These are phyloP conservation scores for Tiaroga cobitis DNA, from an alignment of 2,797 vertebrate genomes.

Conservation along the genomic window DNA sequence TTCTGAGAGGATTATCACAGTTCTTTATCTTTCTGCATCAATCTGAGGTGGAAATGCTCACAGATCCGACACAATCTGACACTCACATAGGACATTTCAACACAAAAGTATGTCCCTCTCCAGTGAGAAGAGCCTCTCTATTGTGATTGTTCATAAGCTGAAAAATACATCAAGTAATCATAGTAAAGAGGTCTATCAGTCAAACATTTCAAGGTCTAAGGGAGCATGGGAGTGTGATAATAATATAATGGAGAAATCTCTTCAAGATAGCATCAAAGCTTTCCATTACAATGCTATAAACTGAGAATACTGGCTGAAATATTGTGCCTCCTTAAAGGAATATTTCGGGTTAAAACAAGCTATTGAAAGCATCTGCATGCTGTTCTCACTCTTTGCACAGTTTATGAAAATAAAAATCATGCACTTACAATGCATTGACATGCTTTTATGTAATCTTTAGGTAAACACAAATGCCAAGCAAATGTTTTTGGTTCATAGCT, in stretches of 20 bases:
- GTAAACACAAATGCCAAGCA: not conserved
- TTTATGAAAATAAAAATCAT: not conserved
- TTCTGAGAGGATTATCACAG: conserved; percentile 48
- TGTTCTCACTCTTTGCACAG: not conserved
- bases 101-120: conserved; percentile 17
- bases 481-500: not conserved
- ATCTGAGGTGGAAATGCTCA: conserved; percentile 41
- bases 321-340: not conserved
- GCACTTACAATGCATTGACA: not conserved
- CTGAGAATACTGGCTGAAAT: not conserved
- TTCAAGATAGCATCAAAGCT: conserved; percentile 22
- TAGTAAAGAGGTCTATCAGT: conserved; percentile 7
- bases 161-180: conserved; percentile 26
- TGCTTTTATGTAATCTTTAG: not conserved
- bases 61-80: conserved; percentile 24
- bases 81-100: not conserved
- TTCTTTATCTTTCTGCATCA: conserved; percentile 45
- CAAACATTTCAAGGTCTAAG: not conserved
- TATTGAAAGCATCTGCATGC: not conserved
- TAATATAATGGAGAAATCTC: conserved; percentile 11
- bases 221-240: conserved; percentile 6
- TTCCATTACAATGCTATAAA: not conserved
- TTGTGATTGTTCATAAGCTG: conserved; percentile 10
- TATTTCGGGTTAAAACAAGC: not conserved
- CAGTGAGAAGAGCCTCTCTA: not conserved